phyloP scores from a whole-genome alignment of 2,888 invertebrate genomes.

The Proisotoma minuta region DNA sequence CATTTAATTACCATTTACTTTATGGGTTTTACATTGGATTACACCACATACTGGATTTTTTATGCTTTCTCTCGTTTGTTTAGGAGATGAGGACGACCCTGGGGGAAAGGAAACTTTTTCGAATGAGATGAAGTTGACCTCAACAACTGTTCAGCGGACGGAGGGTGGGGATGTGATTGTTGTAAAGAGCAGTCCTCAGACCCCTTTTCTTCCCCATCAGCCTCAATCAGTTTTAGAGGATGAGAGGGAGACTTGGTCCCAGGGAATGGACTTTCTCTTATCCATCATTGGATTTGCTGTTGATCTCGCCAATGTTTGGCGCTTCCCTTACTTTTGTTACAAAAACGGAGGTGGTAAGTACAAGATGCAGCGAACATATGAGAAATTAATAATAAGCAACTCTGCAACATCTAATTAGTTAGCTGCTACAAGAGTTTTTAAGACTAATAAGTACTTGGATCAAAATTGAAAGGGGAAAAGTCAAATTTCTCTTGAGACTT shows the following conservation, averaged over 20 bases:
- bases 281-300: constrained; percentile 47
- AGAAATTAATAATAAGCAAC: background rate
- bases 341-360: constrained; percentile 47
- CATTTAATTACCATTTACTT: no score
- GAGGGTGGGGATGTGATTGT: background rate
- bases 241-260: constrained; percentile 46
- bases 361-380: background rate
- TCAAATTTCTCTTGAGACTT: no score
- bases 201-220: background rate
- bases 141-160: background rate
- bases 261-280: constrained; percentile 44
- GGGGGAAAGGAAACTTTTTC: background rate
- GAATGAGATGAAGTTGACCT: background rate
- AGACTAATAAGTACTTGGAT: no score
- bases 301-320: constrained; percentile 45
- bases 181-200: background rate
- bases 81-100: background rate
- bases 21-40: background rate
- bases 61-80: no score
- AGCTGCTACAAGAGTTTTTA: no score
- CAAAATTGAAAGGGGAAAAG: no score
- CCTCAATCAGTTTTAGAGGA: constrained; percentile 17
- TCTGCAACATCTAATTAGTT: background rate
- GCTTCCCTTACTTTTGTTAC: constrained; percentile 47
- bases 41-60: background rate